Percentiles rank a stretch among this genome's conserved stretches.
phyloP scores from a whole-genome alignment of 2,888 invertebrate genomes.

The Diarsia rubi region DNA sequence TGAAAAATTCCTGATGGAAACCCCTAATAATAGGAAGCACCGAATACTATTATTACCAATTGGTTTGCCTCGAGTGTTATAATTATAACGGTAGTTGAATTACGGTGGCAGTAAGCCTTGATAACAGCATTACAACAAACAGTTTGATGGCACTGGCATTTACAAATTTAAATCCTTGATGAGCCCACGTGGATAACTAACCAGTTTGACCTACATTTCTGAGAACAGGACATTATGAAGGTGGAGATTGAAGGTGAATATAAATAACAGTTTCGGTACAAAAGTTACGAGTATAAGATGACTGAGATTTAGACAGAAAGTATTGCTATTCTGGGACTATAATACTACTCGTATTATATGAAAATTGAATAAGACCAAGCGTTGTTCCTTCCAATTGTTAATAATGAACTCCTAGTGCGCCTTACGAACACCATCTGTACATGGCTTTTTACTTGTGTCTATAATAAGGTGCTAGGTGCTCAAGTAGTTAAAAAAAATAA shows the following conservation, averaged over 20 bases:
- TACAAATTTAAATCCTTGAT: slow-evolving; percentile 41
- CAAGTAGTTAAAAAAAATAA: no score
- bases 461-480: no score
- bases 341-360: no score
- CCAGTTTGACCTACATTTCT: slow-evolving; percentile 36
- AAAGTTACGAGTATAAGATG: neutral
- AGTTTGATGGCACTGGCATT: slow-evolving; percentile 29
- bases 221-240: neutral
- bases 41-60: neutral
- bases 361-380: neutral
- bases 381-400: no score
- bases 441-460: no score
- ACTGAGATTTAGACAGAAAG: neutral
- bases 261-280: neutral
- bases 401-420: no score
- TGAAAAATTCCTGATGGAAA: neutral
- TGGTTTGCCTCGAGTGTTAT: neutral
- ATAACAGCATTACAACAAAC: neutral
- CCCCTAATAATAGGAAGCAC: neutral
- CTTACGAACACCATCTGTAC: no score
- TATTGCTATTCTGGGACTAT: neutral
- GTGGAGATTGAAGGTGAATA: slow-evolving; percentile 21
- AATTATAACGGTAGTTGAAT: neutral
- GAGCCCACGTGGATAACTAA: slow-evolving; percentile 41
- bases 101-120: neutral